Percentiles rank a stretch among this genome's conserved stretches.
Evolutionary conservation across 1,140 invertebrate species (phyloP).

Genomic region (Lepidurus arcticus): DNA sequence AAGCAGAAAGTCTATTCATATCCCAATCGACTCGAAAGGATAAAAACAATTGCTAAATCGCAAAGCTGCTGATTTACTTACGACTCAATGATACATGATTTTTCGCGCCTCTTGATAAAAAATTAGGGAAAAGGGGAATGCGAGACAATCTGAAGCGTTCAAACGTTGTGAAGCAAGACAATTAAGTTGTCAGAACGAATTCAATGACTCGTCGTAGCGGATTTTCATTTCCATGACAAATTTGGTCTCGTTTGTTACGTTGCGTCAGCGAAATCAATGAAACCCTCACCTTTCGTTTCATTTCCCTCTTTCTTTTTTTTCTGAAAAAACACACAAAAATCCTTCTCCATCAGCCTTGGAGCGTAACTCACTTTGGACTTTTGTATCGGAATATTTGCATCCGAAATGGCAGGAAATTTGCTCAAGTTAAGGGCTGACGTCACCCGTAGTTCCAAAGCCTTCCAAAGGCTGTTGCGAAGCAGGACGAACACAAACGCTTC

Average conservation of each 20-base stretch:
- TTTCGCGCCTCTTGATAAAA: no score
- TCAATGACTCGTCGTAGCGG: background rate
- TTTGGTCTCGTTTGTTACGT: background rate
- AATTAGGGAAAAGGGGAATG: background rate
- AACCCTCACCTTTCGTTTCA: background rate
- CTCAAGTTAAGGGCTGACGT: background rate
- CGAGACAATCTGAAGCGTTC: background rate
- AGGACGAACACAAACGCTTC: background rate
- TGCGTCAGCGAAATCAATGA: background rate
- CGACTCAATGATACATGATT: no score
- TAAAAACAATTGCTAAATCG: no score
- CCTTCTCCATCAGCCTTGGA: background rate
- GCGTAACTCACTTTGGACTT: background rate
- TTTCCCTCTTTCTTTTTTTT: background rate
- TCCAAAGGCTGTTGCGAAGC: background rate
- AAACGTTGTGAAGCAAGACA: background rate
- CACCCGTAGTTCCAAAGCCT: background rate
- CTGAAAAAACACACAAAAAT: background rate
- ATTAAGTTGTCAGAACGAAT: background rate
- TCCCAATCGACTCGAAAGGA: no score
- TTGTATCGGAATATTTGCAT: background rate
- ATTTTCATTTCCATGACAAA: conserved; percentile 9
- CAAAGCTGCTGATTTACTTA: no score
- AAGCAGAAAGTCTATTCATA: no score
- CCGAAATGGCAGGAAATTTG: background rate